Percentiles rank a stretch among this genome's conserved stretches.
Conservation (phyloP, 2,797 vertebrate genomes). For the Pelodytes ibericus region DNA sequence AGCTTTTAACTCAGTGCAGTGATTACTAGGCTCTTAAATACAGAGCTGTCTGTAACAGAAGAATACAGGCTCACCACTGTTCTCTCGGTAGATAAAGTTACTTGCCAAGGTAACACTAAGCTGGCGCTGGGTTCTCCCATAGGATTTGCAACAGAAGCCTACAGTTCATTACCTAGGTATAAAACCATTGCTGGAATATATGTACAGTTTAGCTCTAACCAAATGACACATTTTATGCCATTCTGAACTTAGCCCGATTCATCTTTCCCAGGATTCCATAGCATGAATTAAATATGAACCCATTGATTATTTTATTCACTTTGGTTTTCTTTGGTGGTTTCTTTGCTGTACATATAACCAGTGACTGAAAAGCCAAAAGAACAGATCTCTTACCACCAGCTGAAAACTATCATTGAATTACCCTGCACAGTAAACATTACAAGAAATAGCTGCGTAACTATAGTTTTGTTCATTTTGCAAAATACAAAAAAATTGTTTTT, state of each 20-base stretch:
- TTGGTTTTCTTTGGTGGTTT: too few relatives aligned
- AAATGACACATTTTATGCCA: background rate
- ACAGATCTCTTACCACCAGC: too few relatives aligned
- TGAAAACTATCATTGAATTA: too few relatives aligned
- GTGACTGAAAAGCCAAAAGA: background rate
- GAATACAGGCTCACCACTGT: constrained; percentile 17
- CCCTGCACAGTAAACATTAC: too few relatives aligned
- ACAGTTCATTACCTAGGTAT: background rate
- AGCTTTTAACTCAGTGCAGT: background rate
- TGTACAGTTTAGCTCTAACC: background rate
- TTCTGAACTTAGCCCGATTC: background rate
- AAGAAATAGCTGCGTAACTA: too few relatives aligned
- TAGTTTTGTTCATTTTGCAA: too few relatives aligned
- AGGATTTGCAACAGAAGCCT: constrained; percentile 15
- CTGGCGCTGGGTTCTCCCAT: constrained; percentile 18
- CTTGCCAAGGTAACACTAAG: constrained; percentile 10
- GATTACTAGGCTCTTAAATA: background rate
- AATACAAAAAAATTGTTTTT: too few relatives aligned
- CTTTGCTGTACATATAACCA: too few relatives aligned
- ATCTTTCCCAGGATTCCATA: too few relatives aligned
- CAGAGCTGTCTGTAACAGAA: constrained; percentile 7
- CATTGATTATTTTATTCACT: too few relatives aligned
- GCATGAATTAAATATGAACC: background rate
- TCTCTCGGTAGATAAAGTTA: constrained; percentile 21
- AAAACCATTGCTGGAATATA: background rate